Percentiles rank a stretch among this genome's conserved stretches.
Evolutionary conservation across 2,113 vertebrate genomes (phyloP).

Genomic region (Tychaedon coryphoeus): DNA sequence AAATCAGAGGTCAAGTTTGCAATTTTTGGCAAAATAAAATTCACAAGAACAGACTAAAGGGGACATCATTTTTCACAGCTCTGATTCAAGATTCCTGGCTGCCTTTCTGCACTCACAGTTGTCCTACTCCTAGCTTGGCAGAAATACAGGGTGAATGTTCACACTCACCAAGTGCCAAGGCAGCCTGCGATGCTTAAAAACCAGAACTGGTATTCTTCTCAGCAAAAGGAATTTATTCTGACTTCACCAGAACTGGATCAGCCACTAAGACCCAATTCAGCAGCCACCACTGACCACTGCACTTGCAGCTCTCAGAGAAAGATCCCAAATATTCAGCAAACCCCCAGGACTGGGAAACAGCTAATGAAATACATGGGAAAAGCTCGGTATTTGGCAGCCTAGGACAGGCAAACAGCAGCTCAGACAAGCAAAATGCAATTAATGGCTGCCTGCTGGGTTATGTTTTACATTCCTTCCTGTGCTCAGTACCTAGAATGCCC

Average conservation of each 20-base stretch:
- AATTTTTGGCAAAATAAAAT: not conserved
- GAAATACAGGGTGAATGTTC: not conserved
- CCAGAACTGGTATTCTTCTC: not conserved
- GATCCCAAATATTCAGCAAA: not conserved
- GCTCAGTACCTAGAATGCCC: not conserved
- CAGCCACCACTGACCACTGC: fast-evolving
- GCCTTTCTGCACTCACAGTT: not conserved
- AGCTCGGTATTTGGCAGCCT: not conserved
- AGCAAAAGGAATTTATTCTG: not conserved
- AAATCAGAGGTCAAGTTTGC: not conserved
- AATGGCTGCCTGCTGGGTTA: not conserved
- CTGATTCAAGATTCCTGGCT: not conserved
- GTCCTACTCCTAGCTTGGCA: not conserved
- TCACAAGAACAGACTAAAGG: not conserved
- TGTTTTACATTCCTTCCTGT: not conserved
- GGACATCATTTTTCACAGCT: not conserved
- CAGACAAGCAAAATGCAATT: conserved; percentile 36
- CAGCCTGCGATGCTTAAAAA: not conserved
- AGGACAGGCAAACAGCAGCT: not conserved
- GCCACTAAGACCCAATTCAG: not conserved
- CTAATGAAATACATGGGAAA: not conserved
- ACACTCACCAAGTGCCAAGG: not conserved
- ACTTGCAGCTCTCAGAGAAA: not conserved
- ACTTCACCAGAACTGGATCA: not conserved
- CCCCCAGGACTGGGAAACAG: not conserved